Evolutionary conservation across 1,140 invertebrate genomes (phyloP), one percentile per base, ranked within the genome.

Genomic region (Araneus ventricosus): DNA sequence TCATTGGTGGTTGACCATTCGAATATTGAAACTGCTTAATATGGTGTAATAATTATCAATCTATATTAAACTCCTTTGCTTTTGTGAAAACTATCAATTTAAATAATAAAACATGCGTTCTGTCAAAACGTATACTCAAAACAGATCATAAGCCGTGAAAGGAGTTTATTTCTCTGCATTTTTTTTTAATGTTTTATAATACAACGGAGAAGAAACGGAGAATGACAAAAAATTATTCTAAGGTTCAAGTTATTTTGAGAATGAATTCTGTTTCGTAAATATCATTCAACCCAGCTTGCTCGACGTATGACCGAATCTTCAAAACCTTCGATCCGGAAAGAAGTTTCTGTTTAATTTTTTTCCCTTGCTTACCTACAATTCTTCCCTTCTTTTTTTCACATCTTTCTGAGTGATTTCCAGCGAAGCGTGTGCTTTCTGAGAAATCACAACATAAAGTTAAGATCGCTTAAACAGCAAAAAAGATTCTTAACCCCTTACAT

Each of bases 401-500:
- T 17, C 70, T 75, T 75, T 75, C 30, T 37, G 27, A 75, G 30
- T 75, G 30, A 75, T 37, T 75, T 75, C 20, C 70, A 34, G 14
- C 30, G 70, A 75, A 75, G 14, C 70, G 17, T 75, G 17, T 30
- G 14, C 20, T 75, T 75, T 84, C 82, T 84, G 24, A 24, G 82
- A 84, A 84, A 45, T 75, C 70, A 75, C 70, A 75, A 34, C 70
- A 75, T 75, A 22, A 34, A 75, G 70, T 37, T 75, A 75, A 75
- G 30, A 75, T 37, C 37, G 14, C 27, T 20, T 34, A 75, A 75
- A 6, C 52, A 52, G 27, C 52, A 52, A 84, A 82, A 24, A 84
- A 84, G 37, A 63, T 37, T 87, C 57, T n/a, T 63, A 87, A 87
- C 85, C 85, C 41, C 85, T 37, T 24, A 27, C 41, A 87, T 34